A percentile compares a stretch with the other conserved stretches of the same genome.
Evolutionary conservation across 1,140 invertebrate species (phyloP).

Genomic region (Leptinotarsa texana): DNA sequence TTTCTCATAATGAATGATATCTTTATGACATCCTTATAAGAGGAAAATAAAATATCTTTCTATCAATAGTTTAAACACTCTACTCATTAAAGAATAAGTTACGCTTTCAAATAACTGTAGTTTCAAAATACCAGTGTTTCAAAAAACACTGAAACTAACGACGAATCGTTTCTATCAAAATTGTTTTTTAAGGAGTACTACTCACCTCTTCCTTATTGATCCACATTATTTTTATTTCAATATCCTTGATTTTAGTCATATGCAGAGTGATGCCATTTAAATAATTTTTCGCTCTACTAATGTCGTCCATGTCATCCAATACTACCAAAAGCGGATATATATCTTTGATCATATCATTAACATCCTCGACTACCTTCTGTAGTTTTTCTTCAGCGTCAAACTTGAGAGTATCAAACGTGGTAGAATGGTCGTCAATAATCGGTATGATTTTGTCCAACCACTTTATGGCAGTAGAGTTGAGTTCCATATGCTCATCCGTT

Average conservation of each 20-base stretch:
- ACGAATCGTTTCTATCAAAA: background rate
- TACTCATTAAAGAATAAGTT: too few species aligned
- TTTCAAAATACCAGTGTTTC: too few species aligned
- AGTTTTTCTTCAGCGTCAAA: constrained; percentile 79
- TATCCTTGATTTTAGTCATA: constrained; percentile 72
- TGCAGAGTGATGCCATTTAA: constrained; percentile 69
- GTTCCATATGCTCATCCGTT: constrained; percentile 62
- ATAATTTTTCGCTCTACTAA: constrained; percentile 65
- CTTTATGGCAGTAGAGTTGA: constrained; percentile 68
- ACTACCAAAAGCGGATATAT: constrained; percentile 70
- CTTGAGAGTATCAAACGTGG: constrained; percentile 76
- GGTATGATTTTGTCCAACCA: constrained; percentile 73
- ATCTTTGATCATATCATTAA: constrained; percentile 68
- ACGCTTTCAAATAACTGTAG: too few species aligned
- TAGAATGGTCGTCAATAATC: constrained; percentile 70
- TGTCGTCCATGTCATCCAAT: constrained; percentile 58
- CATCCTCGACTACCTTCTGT: constrained; percentile 67
- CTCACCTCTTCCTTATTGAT: constrained; percentile 82
- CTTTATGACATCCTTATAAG: too few species aligned
- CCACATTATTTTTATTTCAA: constrained; percentile 76
- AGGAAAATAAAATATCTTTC: too few species aligned
- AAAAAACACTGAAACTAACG: too few species aligned
- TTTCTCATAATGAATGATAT: too few species aligned
- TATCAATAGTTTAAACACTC: too few species aligned
- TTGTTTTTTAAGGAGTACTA: background rate